Percentiles rank a stretch among this genome's conserved stretches.
These are phyloP conservation scores for Megaceryle maxima DNA, from an alignment of 2,113 vertebrate species.

Conservation along the genomic window DNA sequence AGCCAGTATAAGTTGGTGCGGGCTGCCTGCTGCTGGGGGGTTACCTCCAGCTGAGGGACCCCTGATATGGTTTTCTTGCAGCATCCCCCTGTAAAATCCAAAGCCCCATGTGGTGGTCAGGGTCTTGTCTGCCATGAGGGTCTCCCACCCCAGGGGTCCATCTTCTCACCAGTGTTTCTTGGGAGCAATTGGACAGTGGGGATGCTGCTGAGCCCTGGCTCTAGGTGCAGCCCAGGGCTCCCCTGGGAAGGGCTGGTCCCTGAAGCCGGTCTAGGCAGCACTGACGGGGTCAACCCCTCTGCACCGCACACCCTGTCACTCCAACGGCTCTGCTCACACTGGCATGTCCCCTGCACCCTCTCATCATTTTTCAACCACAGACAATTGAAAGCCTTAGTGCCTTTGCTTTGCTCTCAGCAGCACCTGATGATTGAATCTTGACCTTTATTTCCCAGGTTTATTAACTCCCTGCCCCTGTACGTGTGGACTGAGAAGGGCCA, in stretches of 20 bases:
- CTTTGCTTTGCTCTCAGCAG: not conserved
- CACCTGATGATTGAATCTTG: not conserved
- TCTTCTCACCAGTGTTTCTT: rapidly evolving
- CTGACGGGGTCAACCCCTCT: not conserved
- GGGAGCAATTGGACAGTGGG: rapidly evolving
- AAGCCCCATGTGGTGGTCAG: rapidly evolving
- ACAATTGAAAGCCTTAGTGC: not conserved
- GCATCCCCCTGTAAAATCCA: not conserved
- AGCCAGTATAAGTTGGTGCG: rapidly evolving
- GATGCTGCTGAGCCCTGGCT: not conserved
- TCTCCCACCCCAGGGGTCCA: not conserved
- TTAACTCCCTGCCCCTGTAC: not conserved
- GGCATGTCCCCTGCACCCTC: not conserved
- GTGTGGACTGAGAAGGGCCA: not conserved
- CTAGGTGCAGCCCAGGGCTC: not conserved
- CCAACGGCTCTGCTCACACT: not conserved
- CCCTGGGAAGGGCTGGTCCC: not conserved
- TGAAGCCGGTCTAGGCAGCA: not conserved
- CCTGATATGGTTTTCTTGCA: rapidly evolving
- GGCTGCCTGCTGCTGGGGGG: not conserved
- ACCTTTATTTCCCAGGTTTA: not conserved
- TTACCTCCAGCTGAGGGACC: rapidly evolving
- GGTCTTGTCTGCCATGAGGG: not conserved
- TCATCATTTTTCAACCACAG: not conserved
- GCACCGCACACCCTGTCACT: not conserved